These are phyloP conservation scores for Hozukius guyotensis DNA, from an alignment of 2,797 vertebrate genomes.

Conservation along the genomic window DNA sequence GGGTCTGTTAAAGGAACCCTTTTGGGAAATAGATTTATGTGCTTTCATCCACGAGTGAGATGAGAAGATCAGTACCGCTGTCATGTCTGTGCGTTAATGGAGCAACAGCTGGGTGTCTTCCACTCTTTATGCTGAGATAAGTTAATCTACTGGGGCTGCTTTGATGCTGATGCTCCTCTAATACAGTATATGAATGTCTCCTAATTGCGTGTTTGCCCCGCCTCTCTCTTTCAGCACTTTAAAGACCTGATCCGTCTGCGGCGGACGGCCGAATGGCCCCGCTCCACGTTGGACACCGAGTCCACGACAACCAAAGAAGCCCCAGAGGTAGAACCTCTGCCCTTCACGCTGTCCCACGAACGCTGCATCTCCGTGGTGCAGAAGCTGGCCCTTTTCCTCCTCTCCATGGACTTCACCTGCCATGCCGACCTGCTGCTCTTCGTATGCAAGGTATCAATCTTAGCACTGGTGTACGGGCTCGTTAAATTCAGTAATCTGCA, in stretches of 20 bases:
- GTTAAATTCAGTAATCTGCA: no score
- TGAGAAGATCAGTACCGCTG: neutral
- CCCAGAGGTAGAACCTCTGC: slow-evolving; percentile 94
- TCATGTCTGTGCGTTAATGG: neutral
- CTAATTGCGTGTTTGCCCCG: neutral
- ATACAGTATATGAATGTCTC: neutral
- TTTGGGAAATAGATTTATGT: neutral
- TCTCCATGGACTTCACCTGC: slow-evolving; percentile 99
- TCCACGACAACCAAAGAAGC: slow-evolving; percentile 92
- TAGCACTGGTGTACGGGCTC: fast-evolving
- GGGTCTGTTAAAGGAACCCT: neutral
- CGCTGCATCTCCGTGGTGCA: slow-evolving; percentile 98
- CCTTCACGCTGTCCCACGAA: slow-evolving; percentile 96
- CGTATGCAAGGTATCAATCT: slow-evolving; percentile 92
- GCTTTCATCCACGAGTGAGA: neutral
- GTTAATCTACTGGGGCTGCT: neutral
- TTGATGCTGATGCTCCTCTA: neutral
- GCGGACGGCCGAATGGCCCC: slow-evolving; percentile 97
- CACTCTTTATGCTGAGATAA: neutral
- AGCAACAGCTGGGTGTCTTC: neutral
- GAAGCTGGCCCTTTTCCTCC: slow-evolving; percentile 95
- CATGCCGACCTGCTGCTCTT: slow-evolving; percentile 98
- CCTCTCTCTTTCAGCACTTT: slow-evolving; percentile 88
- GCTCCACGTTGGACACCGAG: slow-evolving; percentile 94
- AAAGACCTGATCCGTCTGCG: slow-evolving; percentile 97